A percentile compares a stretch with the other conserved stretches of the same genome.
Conservation (phyloP, 92 coral and sea anemone genomes). For the Palythoa heliodiscus region DNA sequence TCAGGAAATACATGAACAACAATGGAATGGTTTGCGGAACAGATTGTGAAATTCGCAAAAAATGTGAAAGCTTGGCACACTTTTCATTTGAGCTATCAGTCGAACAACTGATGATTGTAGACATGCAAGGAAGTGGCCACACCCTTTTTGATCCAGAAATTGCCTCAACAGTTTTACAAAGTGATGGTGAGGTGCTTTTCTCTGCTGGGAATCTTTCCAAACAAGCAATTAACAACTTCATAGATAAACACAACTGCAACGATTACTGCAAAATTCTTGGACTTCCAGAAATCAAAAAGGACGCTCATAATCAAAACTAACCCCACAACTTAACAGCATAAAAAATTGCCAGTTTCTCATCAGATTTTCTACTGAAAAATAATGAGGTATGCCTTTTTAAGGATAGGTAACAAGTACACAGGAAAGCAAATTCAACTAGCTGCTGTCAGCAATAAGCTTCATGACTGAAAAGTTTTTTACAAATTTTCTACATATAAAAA, state of each 20-base stretch:
- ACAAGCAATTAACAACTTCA: conserved; percentile 18
- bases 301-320: background rate
- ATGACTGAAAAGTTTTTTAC: background rate
- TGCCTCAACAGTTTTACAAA: conserved; percentile 26
- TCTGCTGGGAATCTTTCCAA: conserved; percentile 32
- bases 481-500: too few species aligned
- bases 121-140: conserved; percentile 38
- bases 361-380: conserved; percentile 2
- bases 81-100: conserved; percentile 12
- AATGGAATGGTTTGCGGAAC: conserved; percentile 14
- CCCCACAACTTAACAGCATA: background rate
- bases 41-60: conserved; percentile 3
- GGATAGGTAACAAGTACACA: background rate
- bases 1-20: conserved; percentile 23
- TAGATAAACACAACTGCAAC: conserved; percentile 2
- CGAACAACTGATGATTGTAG: conserved; percentile 11
- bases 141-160: conserved; percentile 22
- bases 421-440: conserved; percentile 12
- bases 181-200: conserved; percentile 29
- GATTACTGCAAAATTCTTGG: conserved; percentile 12
- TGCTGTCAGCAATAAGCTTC: background rate
- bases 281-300: conserved; percentile 8
- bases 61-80: conserved; percentile 34
- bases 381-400: conserved; percentile 9
- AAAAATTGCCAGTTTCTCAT: conserved; percentile 1